Base-by-base conservation (phyloP, 2,113 vertebrate species). In the Ailuropoda melanoleuca region DNA sequence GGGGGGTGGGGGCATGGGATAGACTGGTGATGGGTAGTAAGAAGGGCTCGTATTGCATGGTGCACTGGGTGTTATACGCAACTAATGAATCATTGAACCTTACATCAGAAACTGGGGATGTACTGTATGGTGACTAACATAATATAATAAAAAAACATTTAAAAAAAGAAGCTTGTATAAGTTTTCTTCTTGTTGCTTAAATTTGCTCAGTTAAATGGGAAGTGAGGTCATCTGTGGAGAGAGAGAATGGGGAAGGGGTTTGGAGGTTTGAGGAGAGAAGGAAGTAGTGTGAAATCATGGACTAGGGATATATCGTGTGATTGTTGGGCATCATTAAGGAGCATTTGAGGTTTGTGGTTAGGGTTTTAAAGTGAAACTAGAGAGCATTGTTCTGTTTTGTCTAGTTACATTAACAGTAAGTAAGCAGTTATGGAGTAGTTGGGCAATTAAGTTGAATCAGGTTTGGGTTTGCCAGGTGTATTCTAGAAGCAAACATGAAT, bases 361-460 rank as follows among this genome's bases (percentile, higher is more conserved):
- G 46, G 17, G 34, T 77, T 93, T 93, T 85, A 93, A 96, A 78
- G n/a, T 90, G 53, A 89, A 89, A 77, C 70, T 70, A 90, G 55
- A 80, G 12, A 53, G 13, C 46, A 39, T 6, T n/a, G 43, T 82
- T 86, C 50, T 90, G 31, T 62, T 62, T 88, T 81, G 37, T 78
- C 18, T 83, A 74, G n/a, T 92, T 48, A 13, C 9, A 43, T 92
- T 70, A 80, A 34, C 6, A 80, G 29, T 48, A 7, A 15, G 34
- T 58, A 86, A n/a, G 34, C 12, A 70, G 24, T 86, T 60, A 39
- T 24, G 58, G 84, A 82, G 24, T 62, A 56, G 46, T 18, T 46
- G 29, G 58, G 58, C 55, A 90, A 66, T 84, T 66, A n/a, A 48
- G 43, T 75, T 90, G 37, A 80, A 14, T 80, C 39, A 58, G 17